Base-by-base conservation (phyloP, 2,888 invertebrate genomes). In the Ischnus inquisitorius region DNA sequence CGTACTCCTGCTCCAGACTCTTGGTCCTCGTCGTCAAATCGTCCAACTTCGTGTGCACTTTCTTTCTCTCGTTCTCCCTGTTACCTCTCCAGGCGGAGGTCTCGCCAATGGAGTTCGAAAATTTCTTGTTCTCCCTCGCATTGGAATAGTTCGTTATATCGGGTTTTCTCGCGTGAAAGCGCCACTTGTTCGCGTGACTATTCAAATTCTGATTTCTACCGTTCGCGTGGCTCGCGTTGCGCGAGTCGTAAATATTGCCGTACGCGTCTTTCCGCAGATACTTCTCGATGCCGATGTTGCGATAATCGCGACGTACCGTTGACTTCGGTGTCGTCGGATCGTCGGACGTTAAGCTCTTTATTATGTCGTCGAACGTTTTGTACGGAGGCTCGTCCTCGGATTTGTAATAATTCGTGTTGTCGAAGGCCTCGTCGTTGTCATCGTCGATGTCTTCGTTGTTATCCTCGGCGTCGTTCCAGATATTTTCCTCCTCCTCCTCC, bases 281-380 rank as follows among this genome's bases (percentile, higher is more conserved):
- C 69, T 82, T 85, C 39, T 84, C 84, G 8, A 85, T 79, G 14
- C 79, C 84, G 79, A 67, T 83, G 39, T 87, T 87, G 4, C 86
- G 75, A 62, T 85, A 85, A 62, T 84, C 86, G 0, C 87, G 84
- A 6, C 86, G 85, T 16, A 79, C 60, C 16, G 65, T 60, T 12
- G 87, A 82, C 28, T 85, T 87, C 2, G 86, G 75, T 5, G 90
- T 90, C 3, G 89, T 88, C 4, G 89, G 87, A 12, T 89, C 88
- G 25, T 89, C 87, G 14, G 89, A 88, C 25, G 92, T 93, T 41
- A 93, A 85, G 28, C 90, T 88, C 48, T 90, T 88, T 72, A 93
- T 93, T 46, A 93, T 92, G n/a, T 93, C 93, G 64, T 93, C 93
- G 86, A 89, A 93, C 1, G 90, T 91, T 79, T 88, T 90, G 77